Conservation (phyloP, 2,888 invertebrate species). For the Eulithis testata region DNA sequence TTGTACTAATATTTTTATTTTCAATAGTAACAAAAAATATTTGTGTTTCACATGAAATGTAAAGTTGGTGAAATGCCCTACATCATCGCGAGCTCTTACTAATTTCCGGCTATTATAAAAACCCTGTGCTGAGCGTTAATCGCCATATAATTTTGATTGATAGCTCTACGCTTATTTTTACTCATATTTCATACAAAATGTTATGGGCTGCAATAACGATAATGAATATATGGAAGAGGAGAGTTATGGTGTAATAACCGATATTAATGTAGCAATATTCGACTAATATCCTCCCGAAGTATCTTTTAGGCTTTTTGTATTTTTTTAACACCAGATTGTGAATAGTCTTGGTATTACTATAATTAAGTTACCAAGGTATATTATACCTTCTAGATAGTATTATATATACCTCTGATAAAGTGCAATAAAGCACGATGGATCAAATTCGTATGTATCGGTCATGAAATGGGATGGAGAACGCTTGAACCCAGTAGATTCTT, state of each 20-base stretch:
- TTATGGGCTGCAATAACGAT: conserved; percentile 61
- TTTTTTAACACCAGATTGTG: conserved; percentile 1
- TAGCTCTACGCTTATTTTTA: conserved; percentile 64
- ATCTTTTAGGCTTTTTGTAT: conserved; percentile 31
- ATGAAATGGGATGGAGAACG: background rate
- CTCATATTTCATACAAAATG: conserved; percentile 67
- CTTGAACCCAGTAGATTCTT: background rate
- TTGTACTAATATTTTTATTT: too few species aligned
- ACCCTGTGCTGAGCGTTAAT: conserved; percentile 58
- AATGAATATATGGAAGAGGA: conserved; percentile 59
- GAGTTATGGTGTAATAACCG: conserved; percentile 57
- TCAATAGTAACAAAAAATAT: background rate
- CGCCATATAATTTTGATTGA: conserved; percentile 75
- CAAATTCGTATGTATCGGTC: too few species aligned
- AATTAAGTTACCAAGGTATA: too few species aligned
- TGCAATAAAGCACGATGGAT: too few species aligned
- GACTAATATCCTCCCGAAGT: conserved; percentile 48
- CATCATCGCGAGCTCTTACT: conserved; percentile 57
- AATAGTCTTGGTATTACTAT: too few species aligned
- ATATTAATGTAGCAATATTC: conserved; percentile 50
- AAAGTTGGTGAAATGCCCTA: conserved; percentile 59
- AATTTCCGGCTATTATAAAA: conserved; percentile 68
- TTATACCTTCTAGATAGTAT: too few species aligned
- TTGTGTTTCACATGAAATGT: conserved; percentile 36
- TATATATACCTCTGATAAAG: too few species aligned